These are phyloP conservation scores for Psittacara wagleri DNA, from an alignment of 2,113 vertebrate species.

Conservation along the genomic window DNA sequence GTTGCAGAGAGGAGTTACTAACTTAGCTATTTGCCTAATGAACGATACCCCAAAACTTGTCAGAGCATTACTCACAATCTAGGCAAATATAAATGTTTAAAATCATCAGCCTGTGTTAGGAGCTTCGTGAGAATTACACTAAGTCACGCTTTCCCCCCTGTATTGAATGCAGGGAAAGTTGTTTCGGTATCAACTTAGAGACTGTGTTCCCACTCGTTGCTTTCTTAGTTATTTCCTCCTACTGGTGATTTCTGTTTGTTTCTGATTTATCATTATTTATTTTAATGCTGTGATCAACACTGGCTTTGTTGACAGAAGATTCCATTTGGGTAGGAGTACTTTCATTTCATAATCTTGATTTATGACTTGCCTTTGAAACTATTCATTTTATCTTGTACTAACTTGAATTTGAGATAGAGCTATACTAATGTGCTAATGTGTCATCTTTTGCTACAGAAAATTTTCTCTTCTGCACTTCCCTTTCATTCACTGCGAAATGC, in stretches of 20 bases:
- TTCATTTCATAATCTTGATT: neutral
- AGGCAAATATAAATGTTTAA: neutral
- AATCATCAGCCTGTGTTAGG: neutral
- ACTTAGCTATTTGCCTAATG: neutral
- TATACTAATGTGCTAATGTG: neutral
- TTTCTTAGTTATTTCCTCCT: neutral
- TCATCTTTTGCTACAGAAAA: neutral
- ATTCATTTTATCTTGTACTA: neutral
- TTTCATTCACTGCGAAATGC: neutral
- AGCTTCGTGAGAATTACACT: neutral
- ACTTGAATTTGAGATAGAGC: neutral
- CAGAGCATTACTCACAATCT: neutral
- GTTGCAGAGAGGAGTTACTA: neutral
- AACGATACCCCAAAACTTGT: neutral
- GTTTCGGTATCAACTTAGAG: neutral
- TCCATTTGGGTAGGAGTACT: neutral
- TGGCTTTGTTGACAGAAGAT: neutral
- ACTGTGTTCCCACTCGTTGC: neutral
- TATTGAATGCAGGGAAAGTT: neutral
- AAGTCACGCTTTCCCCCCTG: neutral
- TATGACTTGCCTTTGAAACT: neutral
- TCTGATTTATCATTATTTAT: neutral
- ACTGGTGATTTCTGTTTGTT: neutral
- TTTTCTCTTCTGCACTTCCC: fast-evolving
- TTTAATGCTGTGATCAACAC: neutral